Percentiles rank a stretch among this genome's conserved stretches.
These are phyloP conservation scores for Eurois occulta DNA, from an alignment of 2,888 invertebrate genomes.

Conservation along the genomic window DNA sequence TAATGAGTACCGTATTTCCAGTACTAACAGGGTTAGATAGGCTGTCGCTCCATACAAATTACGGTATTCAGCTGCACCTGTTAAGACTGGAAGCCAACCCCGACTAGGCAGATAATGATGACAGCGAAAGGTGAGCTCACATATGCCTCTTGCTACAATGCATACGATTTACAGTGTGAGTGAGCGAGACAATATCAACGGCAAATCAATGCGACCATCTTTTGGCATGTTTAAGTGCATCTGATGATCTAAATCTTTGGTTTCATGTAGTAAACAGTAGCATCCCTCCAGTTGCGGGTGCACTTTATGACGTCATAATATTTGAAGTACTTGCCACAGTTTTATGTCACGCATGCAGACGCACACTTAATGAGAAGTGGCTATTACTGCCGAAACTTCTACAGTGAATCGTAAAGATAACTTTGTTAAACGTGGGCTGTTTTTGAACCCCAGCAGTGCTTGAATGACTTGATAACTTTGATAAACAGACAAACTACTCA, in stretches of 20 bases:
- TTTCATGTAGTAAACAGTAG: slow-evolving; percentile 27
- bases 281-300: slow-evolving; percentile 39
- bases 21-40: not conserved
- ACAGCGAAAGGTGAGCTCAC: not conserved
- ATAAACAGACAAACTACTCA: not conserved
- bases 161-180: not conserved
- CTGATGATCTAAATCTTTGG: not conserved
- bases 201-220: not conserved
- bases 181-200: not conserved
- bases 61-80: not conserved
- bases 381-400: slow-evolving; percentile 39
- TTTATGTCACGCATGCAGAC: slow-evolving; percentile 59
- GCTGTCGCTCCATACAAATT: not conserved
- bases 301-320: slow-evolving; percentile 64
- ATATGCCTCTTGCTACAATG: not conserved
- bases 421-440: slow-evolving; percentile 47
- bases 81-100: not conserved
- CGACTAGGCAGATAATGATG: not conserved
- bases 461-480: not conserved
- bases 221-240: not conserved
- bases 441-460: not conserved
- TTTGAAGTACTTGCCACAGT: slow-evolving; percentile 27
- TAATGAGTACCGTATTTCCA: too few species aligned
- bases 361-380: slow-evolving; percentile 61
- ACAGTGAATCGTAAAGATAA: slow-evolving; percentile 34